Conservation (phyloP, 2,113 vertebrate species). For the Coryphaenoides rupestris region DNA sequence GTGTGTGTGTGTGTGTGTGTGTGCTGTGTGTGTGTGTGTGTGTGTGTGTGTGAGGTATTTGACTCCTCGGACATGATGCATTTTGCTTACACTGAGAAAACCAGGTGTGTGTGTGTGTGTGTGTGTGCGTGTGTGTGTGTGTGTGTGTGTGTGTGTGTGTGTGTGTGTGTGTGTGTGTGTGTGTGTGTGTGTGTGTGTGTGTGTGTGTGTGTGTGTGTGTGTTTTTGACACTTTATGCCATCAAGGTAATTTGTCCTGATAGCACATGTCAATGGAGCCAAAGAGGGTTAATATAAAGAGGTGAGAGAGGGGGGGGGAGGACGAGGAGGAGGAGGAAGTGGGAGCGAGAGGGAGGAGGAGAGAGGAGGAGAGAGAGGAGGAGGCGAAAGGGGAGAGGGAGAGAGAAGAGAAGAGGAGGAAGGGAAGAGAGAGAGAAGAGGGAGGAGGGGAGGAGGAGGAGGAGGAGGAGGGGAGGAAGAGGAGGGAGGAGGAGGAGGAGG, state of each 20-base stretch:
- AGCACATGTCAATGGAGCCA: slow-evolving; percentile 50
- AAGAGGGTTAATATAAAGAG: slow-evolving; percentile 49
- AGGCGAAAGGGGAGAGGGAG: too few relatives aligned
- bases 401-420: too few relatives aligned
- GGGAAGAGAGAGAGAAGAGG: background rate
- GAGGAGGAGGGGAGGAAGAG: too few relatives aligned
- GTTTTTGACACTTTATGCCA: slow-evolving; percentile 37
- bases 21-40: background rate
- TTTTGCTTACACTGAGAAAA: background rate
- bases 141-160: slow-evolving; percentile 9
- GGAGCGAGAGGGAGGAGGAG: background rate
- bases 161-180: slow-evolving; percentile 13
- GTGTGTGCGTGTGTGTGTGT: slow-evolving; percentile 5
- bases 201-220: slow-evolving; percentile 7
- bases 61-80: background rate
- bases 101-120: slow-evolving; percentile 5
- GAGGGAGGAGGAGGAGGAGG: too few relatives aligned
- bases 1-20: too few relatives aligned
- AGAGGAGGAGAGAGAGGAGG: background rate
- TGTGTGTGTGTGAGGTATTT: background rate
- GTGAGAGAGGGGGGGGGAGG: slow-evolving; percentile 11
- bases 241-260: slow-evolving; percentile 52
- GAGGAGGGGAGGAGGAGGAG: background rate
- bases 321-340: background rate
- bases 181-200: slow-evolving; percentile 14